Conservation (phyloP, 2,113 vertebrate species). For the Cryptomyrus ogoouensis region DNA sequence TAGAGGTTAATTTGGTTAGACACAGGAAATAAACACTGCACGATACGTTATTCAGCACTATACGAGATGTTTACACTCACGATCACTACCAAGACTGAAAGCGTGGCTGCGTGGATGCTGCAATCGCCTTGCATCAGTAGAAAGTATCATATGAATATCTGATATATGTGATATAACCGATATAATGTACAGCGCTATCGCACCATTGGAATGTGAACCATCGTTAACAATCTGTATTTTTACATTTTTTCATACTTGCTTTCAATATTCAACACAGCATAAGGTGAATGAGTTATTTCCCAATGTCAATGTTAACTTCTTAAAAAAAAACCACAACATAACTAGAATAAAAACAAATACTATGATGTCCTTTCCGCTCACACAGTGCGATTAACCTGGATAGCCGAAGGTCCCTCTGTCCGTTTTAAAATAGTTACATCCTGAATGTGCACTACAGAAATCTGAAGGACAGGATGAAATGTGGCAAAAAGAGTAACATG, state of each 20-base stretch:
- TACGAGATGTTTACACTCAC: not conserved
- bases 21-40: not conserved
- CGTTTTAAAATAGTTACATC: not conserved
- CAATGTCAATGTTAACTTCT: not conserved
- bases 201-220: not conserved
- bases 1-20: not conserved
- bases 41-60: not conserved
- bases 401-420: not conserved
- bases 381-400: not conserved
- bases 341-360: not conserved
- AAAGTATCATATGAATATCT: not conserved
- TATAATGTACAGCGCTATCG: not conserved
- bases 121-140: not conserved
- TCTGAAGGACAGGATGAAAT: slow-evolving; percentile 2
- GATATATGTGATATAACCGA: not conserved
- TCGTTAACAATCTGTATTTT: not conserved
- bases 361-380: not conserved
- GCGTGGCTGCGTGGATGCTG: not conserved
- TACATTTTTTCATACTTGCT: not conserved
- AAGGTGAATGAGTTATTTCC: not conserved
- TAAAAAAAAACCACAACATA: not conserved
- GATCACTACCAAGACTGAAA: not conserved
- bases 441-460: not conserved
- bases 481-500: not conserved
- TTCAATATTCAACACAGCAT: not conserved